These are phyloP conservation scores for Nycticryphes semicollaris DNA, from an alignment of 2,113 vertebrate species.

Conservation along the genomic window DNA sequence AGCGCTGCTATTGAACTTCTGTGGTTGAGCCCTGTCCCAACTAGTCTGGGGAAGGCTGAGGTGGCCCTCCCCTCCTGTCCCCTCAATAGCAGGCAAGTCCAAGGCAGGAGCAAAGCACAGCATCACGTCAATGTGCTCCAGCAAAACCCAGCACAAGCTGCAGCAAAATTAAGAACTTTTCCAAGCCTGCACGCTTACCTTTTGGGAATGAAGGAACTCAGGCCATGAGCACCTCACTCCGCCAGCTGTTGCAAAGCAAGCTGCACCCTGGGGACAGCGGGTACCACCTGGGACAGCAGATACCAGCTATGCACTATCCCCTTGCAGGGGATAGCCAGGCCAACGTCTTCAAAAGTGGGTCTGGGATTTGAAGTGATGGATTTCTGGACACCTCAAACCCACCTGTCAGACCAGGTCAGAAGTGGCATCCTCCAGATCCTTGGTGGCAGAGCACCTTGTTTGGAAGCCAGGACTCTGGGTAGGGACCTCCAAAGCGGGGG, in stretches of 20 bases:
- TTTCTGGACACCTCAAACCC: not conserved
- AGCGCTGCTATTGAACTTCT: accelerated
- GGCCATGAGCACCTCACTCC: accelerated
- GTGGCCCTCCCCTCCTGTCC: not conserved
- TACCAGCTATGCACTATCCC: not conserved
- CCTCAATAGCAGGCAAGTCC: not conserved
- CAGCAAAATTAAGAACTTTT: not conserved
- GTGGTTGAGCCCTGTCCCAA: not conserved
- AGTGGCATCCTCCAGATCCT: not conserved
- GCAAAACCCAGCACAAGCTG: not conserved
- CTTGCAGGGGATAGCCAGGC: not conserved
- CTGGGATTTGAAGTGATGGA: not conserved
- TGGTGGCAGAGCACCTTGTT: not conserved
- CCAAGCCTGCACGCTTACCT: not conserved
- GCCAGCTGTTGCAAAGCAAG: not conserved
- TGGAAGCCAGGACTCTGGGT: not conserved
- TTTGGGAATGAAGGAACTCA: not conserved
- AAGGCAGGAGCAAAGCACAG: not conserved
- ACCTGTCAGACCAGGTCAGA: not conserved
- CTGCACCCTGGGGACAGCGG: not conserved
- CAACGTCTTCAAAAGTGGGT: not conserved
- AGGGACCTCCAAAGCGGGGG: not conserved
- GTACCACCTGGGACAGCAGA: not conserved
- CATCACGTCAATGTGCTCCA: not conserved
- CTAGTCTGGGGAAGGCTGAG: not conserved